Percentiles rank a stretch among this genome's conserved stretches.
Conservation (phyloP, 2,888 invertebrate species). For the Aricia artaxerxes region DNA sequence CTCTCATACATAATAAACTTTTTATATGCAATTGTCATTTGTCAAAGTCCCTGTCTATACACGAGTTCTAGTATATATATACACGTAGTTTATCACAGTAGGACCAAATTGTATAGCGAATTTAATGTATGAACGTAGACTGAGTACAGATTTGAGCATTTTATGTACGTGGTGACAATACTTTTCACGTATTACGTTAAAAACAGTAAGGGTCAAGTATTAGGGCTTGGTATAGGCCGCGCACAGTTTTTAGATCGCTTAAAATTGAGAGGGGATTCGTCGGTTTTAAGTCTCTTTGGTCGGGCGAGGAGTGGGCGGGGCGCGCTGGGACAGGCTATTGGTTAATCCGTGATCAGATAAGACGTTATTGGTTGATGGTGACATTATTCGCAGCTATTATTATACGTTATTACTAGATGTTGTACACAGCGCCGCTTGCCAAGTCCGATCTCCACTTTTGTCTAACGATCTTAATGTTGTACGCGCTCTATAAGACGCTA, state of each 20-base stretch:
- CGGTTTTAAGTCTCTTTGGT: too few relatives aligned
- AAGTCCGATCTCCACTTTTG: neutral
- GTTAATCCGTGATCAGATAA: neutral
- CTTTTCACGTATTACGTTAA: neutral
- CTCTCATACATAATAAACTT: too few relatives aligned
- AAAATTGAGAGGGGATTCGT: too few relatives aligned
- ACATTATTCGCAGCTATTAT: neutral
- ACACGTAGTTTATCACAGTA: neutral
- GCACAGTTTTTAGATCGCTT: too few relatives aligned
- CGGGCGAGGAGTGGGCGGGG: too few relatives aligned
- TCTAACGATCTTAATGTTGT: neutral
- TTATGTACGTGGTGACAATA: constrained; percentile 10
- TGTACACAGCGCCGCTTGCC: too few relatives aligned
- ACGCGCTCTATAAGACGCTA: neutral
- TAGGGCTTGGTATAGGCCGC: neutral
- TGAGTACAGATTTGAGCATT: constrained; percentile 7
- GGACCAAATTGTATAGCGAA: constrained; percentile 22
- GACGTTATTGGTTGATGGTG: too few relatives aligned
- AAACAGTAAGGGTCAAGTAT: neutral
- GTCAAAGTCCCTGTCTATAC: neutral
- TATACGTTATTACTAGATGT: neutral
- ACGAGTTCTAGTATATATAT: neutral
- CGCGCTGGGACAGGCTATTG: neutral
- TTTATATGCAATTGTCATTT: neutral
- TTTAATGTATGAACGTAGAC: constrained; percentile 1